phyloP scores from a whole-genome alignment of 2,113 vertebrate genomes.

The Anhinga rufa region DNA sequence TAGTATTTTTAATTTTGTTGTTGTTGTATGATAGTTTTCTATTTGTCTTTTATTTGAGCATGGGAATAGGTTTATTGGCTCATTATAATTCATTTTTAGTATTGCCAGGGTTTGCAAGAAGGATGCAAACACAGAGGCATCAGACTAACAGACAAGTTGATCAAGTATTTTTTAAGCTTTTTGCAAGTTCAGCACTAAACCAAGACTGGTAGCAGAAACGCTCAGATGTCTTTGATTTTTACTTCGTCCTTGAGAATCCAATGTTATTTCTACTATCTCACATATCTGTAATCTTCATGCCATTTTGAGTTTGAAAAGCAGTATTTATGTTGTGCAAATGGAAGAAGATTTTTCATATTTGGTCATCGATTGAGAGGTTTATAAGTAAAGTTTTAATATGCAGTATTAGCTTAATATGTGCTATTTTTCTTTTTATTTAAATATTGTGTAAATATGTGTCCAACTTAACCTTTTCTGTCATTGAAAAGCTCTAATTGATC shows the following conservation, averaged over 20 bases:
- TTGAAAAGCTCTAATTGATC: constrained; percentile 78
- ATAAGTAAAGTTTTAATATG: not conserved
- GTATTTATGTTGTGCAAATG: not conserved
- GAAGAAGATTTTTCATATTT: not conserved
- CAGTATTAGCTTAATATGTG: not conserved
- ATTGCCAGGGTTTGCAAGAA: constrained; percentile 4
- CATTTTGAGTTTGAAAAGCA: not conserved
- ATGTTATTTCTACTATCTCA: not conserved
- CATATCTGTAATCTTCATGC: not conserved
- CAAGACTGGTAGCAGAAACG: not conserved
- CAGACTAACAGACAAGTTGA: not conserved
- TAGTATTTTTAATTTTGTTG: not conserved
- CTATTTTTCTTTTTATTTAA: not conserved
- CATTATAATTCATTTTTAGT: not conserved
- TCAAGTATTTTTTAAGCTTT: constrained; percentile 27
- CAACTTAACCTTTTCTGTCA: constrained; percentile 73
- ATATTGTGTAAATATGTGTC: constrained; percentile 36
- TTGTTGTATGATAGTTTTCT: not conserved
- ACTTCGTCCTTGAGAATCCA: not conserved
- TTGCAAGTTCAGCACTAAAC: not conserved
- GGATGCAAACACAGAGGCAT: not conserved
- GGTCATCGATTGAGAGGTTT: not conserved
- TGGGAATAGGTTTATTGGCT: not conserved
- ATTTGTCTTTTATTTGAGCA: not conserved
- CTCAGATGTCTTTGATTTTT: not conserved